These are phyloP conservation scores for Zapornia atra DNA, from an alignment of 2,113 vertebrate species.

Conservation along the genomic window DNA sequence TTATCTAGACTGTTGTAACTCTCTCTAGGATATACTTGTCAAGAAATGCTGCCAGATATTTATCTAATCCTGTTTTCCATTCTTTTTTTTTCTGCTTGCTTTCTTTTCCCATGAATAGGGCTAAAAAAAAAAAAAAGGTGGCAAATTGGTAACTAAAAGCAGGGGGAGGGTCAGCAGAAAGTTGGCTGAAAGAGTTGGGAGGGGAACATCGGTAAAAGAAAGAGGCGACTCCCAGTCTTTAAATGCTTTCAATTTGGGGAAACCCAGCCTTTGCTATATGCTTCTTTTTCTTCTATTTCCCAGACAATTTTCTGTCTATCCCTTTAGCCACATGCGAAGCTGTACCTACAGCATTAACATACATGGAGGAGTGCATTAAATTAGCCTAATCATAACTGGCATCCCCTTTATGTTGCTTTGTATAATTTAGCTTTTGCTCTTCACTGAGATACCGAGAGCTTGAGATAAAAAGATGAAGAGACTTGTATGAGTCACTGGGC, in stretches of 20 bases:
- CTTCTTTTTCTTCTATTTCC: constrained; percentile 14
- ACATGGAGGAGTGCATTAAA: neutral
- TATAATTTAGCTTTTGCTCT: constrained; percentile 39
- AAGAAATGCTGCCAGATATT: constrained; percentile 9
- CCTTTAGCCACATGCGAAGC: neutral
- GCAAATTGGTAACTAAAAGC: neutral
- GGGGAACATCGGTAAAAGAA: constrained; percentile 24
- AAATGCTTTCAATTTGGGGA: neutral
- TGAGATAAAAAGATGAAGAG: neutral
- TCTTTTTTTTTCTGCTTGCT: neutral
- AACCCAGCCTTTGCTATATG: neutral
- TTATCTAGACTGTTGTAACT: neutral
- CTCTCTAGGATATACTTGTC: neutral
- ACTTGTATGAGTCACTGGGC: neutral
- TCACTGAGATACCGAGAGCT: neutral
- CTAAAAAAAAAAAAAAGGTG: neutral
- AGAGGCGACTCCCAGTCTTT: neutral
- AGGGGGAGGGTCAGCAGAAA: neutral
- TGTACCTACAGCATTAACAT: constrained; percentile 7
- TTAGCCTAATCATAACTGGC: neutral
- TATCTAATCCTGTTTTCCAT: neutral
- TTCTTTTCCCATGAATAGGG: neutral
- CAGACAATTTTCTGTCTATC: neutral
- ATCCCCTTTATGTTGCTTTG: constrained; percentile 1
- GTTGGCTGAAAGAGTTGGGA: neutral